Conservation (phyloP, 1,140 invertebrate genomes). For the Nephila pilipes region DNA sequence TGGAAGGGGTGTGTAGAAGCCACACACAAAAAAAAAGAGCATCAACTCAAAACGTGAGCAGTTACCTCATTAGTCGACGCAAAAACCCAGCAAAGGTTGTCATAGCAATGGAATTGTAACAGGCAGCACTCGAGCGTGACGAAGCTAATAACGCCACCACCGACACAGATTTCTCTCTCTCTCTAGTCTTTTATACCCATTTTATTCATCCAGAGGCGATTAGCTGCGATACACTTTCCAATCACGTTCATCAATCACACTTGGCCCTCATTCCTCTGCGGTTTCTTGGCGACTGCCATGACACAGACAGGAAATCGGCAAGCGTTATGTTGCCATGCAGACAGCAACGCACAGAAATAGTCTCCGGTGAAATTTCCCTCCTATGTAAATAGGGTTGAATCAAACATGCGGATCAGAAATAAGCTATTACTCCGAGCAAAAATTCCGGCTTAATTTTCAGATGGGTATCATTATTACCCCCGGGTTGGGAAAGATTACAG, state of each 20-base stretch:
- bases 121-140: constrained; percentile 49
- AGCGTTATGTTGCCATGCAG: background rate
- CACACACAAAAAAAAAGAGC: background rate
- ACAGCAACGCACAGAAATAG: background rate
- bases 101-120: constrained; percentile 64
- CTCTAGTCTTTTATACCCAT: constrained; percentile 34
- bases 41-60: constrained; percentile 27
- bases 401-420: background rate
- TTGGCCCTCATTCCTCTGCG: background rate
- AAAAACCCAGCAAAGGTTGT: constrained; percentile 1
- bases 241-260: constrained; percentile 70
- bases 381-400: background rate
- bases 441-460: background rate
- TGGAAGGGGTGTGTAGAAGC: background rate
- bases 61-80: constrained; percentile 26
- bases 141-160: constrained; percentile 63
- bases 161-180: constrained; percentile 67
- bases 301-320: constrained; percentile 8
- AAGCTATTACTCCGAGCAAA: background rate
- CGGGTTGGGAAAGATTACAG: too few relatives aligned
- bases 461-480: too few relatives aligned
- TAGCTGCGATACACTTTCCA: constrained; percentile 52
- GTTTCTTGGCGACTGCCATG: constrained; percentile 42
- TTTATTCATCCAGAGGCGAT: constrained; percentile 29
- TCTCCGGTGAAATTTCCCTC: background rate